phyloP scores from a whole-genome alignment of 2,888 invertebrate genomes.

The Synergus japonicus region DNA sequence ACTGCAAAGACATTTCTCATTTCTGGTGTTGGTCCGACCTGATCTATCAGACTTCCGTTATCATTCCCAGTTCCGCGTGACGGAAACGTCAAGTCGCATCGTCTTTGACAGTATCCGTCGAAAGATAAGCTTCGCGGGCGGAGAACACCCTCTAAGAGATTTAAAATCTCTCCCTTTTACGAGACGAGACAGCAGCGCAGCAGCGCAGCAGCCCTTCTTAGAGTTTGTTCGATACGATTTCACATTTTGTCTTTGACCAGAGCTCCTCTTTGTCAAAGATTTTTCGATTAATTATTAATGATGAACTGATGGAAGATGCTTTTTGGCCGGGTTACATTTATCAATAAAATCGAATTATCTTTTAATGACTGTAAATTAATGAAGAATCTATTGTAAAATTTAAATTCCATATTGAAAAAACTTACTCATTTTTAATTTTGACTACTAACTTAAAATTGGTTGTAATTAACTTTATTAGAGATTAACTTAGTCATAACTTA shows the following conservation, averaged over 20 bases:
- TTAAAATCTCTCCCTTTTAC: constrained; percentile 36
- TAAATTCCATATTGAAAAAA: no score
- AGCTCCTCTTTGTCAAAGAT: not conserved
- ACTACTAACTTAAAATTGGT: no score
- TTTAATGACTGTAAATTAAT: no score
- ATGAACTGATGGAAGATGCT: constrained; percentile 16
- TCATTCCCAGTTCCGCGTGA: constrained; percentile 66
- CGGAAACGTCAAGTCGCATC: constrained; percentile 72
- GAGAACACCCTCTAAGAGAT: constrained; percentile 43
- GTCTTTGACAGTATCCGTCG: constrained; percentile 74
- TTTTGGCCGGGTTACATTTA: no score
- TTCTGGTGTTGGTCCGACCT: constrained; percentile 70
- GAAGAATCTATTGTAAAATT: no score
- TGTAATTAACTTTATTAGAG: no score
- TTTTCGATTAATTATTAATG: constrained; percentile 31
- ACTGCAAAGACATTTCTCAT: constrained; percentile 75
- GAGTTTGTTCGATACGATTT: constrained; percentile 23
- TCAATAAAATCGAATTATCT: no score
- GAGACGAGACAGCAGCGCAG: no score
- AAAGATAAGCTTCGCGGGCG: constrained; percentile 70
- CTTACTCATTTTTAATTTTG: no score
- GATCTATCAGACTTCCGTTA: constrained; percentile 73
- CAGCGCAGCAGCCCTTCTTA: constrained; percentile 25
- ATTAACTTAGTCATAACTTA: no score
- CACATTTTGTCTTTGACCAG: constrained; percentile 8